These are phyloP conservation scores for Xyrauchen texanus DNA, from an alignment of 2,113 vertebrate genomes.

Conservation along the genomic window DNA sequence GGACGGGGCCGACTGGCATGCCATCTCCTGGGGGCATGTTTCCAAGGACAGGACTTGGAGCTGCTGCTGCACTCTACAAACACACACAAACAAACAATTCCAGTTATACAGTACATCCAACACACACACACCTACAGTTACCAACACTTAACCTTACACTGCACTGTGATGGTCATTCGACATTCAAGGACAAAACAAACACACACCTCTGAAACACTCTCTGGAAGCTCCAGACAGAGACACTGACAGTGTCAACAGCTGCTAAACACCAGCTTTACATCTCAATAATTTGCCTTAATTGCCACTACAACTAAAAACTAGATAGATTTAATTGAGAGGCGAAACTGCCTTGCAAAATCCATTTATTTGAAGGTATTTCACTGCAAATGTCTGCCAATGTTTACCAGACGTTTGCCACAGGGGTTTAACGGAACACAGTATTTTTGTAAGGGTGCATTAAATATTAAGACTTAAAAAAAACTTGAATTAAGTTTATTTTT, in stretches of 20 bases:
- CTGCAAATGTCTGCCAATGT: too few relatives aligned
- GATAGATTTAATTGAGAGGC: too few relatives aligned
- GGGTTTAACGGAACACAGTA: too few relatives aligned
- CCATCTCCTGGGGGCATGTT: slow-evolving; percentile 92
- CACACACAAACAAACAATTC: slow-evolving; percentile 34
- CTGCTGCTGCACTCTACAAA: slow-evolving; percentile 95
- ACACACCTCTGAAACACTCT: slow-evolving; percentile 10
- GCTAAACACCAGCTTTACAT: neutral
- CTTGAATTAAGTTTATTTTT: too few relatives aligned
- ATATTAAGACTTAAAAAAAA: too few relatives aligned
- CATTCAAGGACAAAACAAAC: too few relatives aligned
- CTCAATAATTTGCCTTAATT: neutral
- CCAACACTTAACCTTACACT: neutral
- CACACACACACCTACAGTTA: neutral
- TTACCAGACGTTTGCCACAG: too few relatives aligned
- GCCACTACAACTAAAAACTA: too few relatives aligned
- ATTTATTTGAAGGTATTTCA: too few relatives aligned
- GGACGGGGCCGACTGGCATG: slow-evolving; percentile 84
- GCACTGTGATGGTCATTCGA: too few relatives aligned
- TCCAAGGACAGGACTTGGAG: slow-evolving; percentile 94
- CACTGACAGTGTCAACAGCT: neutral
- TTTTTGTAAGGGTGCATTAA: too few relatives aligned
- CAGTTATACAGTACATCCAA: slow-evolving; percentile 28
- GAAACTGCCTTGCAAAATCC: too few relatives aligned
- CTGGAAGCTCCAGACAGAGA: slow-evolving; percentile 2